Percentiles rank a stretch among this genome's conserved stretches.
phyloP scores from a whole-genome alignment of 2,113 vertebrate species.

The Crotalus viridis region DNA sequence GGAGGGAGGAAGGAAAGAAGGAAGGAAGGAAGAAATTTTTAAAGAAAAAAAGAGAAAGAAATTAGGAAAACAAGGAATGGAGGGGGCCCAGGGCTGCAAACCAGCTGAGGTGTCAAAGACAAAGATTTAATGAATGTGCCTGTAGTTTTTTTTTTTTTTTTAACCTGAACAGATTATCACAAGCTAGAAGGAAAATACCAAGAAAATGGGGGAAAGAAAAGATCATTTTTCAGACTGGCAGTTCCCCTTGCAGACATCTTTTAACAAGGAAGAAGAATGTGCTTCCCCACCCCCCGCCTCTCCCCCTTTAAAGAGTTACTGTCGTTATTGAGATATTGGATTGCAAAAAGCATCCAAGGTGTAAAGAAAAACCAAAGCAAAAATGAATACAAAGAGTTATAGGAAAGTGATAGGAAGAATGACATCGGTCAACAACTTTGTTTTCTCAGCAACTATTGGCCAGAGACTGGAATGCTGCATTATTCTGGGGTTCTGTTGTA shows the following conservation, averaged over 20 bases:
- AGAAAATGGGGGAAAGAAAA: conserved; percentile 68
- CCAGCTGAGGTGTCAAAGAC: conserved; percentile 72
- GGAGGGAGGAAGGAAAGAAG: not conserved
- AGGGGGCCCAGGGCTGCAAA: conserved; percentile 65
- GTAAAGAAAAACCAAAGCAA: not conserved
- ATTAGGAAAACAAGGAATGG: conserved; percentile 46
- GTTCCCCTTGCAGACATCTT: conserved; percentile 70
- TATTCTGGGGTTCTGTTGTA: not conserved
- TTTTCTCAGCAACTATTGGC: not conserved
- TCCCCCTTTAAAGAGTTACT: conserved; percentile 54
- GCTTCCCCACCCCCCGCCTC: not conserved
- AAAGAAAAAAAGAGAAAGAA: not conserved
- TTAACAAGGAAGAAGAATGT: conserved; percentile 57
- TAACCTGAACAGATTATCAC: conserved; percentile 72
- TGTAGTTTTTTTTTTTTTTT: conserved; percentile 38
- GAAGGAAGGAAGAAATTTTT: not conserved
- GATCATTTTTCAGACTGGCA: conserved; percentile 75
- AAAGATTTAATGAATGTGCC: conserved; percentile 72
- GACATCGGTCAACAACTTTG: not conserved
- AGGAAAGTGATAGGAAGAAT: not conserved
- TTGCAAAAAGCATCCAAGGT: not conserved
- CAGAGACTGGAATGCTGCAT: not conserved
- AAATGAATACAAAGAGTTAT: not conserved
- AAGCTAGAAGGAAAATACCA: conserved; percentile 65
- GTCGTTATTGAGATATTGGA: not conserved